phyloP scores from a whole-genome alignment of 35 echinoderm and acorn worm genomes.

The Stichopus chloronotus region DNA sequence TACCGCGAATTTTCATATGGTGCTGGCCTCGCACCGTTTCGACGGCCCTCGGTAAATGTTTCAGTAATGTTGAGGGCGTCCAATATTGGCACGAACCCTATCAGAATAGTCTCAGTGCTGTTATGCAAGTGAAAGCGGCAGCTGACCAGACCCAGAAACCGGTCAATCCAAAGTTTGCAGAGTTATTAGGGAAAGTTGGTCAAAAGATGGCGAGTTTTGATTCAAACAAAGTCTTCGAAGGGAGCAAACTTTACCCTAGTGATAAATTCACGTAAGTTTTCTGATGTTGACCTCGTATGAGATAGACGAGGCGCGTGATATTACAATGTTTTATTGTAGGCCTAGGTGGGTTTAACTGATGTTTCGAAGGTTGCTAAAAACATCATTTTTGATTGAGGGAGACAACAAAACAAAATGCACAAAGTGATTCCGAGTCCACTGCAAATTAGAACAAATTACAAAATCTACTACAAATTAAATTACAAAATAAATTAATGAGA shows the following conservation, averaged over 20 bases:
- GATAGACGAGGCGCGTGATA: no score
- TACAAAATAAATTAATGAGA: no score
- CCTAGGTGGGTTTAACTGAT: neutral
- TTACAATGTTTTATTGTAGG: neutral
- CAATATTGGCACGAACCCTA: constrained; percentile 48
- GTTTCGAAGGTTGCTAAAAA: neutral
- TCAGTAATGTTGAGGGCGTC: neutral
- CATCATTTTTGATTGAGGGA: no score
- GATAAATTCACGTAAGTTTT: constrained; percentile 26
- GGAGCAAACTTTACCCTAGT: neutral
- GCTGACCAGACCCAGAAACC: neutral
- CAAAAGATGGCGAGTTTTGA: neutral
- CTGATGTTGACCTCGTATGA: neutral
- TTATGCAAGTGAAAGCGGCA: neutral
- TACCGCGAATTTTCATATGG: constrained; percentile 23
- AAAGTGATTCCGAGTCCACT: no score
- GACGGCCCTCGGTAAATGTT: constrained; percentile 25
- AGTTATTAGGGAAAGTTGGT: neutral
- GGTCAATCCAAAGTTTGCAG: neutral
- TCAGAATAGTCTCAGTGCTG: neutral
- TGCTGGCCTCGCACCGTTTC: constrained; percentile 14
- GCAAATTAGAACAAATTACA: no score
- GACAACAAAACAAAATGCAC: no score
- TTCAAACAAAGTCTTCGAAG: neutral
- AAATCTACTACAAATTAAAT: no score